Evolutionary conservation across 2,113 vertebrate species (phyloP), one percentile per base, ranked within the genome.

Genomic region (Synchiropus splendidus): DNA sequence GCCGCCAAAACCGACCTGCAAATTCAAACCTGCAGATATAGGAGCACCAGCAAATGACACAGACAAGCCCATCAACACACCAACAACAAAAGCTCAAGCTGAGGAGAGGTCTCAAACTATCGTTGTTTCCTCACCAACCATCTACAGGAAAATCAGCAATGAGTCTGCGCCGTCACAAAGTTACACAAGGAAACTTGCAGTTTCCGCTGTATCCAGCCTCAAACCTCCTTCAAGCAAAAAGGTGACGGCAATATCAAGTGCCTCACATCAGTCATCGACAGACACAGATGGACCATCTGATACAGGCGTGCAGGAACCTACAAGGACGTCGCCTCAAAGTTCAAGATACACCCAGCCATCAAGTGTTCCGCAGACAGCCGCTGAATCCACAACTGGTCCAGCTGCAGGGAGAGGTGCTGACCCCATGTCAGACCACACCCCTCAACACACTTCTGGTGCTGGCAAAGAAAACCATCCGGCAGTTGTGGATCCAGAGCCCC

Each of bases 1-100:
- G 32, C 74, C 81, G 12, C 78, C 82, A 27, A 84, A 85, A 62
- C 81, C 75, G 9, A 81, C 38, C 44, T 82, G 70, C 55, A 86
- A 83, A 64, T 82, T 82, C 30, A 83, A 77, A 61, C 74, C 79
- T 37, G 50, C 59, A 48, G 77, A 86, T 70, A 51, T 71, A 38
- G 79, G 33, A 39, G 16, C 73, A 41, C 36, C 39, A 34, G 53
- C 75, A 18, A 74, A 33, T 57, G 79, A 82, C 4, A 8, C 21
- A 27, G 8, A 27, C 21, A 27, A 32, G 34, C 27, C 4, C 67
- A 72, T 18, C 51, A 68, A 18, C 45, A 44, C 48, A 31, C 48
- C 45, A 56, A 42, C 45, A n/a, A 40, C 59, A 30, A 82, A 67
- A 58, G 42, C 51, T 38, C 62, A 58, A 48, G 21, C 38, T n/a